Evolutionary conservation across 2,113 vertebrate genomes (phyloP), one percentile per base, ranked within the genome.

Genomic region (Paratilapia polleni): DNA sequence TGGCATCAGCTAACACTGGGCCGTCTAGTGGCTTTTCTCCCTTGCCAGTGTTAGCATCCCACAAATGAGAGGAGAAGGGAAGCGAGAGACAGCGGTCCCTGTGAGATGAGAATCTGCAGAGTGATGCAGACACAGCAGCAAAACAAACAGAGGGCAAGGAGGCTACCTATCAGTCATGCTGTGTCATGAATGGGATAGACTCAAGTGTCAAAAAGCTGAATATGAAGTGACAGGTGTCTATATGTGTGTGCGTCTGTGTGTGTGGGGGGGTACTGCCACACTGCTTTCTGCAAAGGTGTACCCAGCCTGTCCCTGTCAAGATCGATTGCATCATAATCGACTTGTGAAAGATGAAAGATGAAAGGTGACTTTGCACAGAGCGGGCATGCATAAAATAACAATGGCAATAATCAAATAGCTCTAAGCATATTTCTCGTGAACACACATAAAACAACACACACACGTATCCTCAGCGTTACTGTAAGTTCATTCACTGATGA

Each of bases 251-350:
- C 68, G 43, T 36, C 13, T 56, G 28, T 12, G 52, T 74, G 34
- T 47, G 52, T 52, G 24, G 22, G 41, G 52, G 59, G 56, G 56
- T 60, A 36, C 22, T 20, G 20, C 54, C 17, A 80, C 24, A 62
- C 24, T 56, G 66, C 68, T 84, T 82, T 89, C 49, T 88, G 81
- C 34, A 81, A 80, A 82, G 60, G 64, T 79, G 76, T 28, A 83
- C 73, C 43, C 54, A 38, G 66, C 22, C 87, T 84, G 82, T 92
- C 88, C 57, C 63, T 83, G 31, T 76, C 58, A 79, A 91, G 91
- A 94, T 78, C 73, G 89, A 94, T 94, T 84, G 84, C 87, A 89
- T 92, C 85, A 89, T 92, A 85, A 93, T 92, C 62, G n/a, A 63
- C 77, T 86, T 59, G 59, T 88, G 81, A 89, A 61, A 82, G 73